Conservation (phyloP, 2,888 invertebrate genomes). For the Ischnura elegans region DNA sequence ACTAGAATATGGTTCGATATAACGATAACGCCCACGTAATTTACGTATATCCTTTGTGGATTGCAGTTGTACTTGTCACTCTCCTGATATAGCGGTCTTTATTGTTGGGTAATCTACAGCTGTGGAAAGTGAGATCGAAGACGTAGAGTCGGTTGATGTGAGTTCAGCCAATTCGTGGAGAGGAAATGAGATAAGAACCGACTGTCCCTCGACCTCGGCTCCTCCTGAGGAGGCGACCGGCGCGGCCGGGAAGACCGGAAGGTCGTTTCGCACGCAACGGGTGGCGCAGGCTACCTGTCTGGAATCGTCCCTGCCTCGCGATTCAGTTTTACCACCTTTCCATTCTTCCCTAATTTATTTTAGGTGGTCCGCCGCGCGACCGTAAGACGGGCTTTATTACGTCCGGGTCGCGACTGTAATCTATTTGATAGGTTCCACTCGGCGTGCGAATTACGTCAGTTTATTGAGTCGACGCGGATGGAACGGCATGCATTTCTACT, state of each 20-base stretch:
- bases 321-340: background rate
- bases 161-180: background rate
- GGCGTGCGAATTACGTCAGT: background rate
- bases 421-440: background rate
- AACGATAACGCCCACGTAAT: too few species aligned
- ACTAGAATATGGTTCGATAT: too few species aligned
- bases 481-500: background rate
- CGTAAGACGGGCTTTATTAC: background rate
- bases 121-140: background rate
- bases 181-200: background rate
- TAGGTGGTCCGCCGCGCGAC: background rate
- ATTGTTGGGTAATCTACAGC: too few species aligned
- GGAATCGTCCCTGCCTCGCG: background rate
- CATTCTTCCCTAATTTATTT: background rate
- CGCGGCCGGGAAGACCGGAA: conserved; percentile 17
- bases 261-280: conserved; percentile 49
- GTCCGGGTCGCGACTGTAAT: background rate
- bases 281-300: conserved; percentile 20
- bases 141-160: background rate
- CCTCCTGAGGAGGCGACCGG: background rate
- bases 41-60: too few species aligned
- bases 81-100: too few species aligned
- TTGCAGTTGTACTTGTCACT: too few species aligned
- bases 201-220: background rate
- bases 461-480: background rate